A percentile compares a stretch with the other conserved stretches of the same genome.
These are phyloP conservation scores for Lethocerus indicus DNA, from an alignment of 1,140 invertebrate species.

Conservation along the genomic window DNA sequence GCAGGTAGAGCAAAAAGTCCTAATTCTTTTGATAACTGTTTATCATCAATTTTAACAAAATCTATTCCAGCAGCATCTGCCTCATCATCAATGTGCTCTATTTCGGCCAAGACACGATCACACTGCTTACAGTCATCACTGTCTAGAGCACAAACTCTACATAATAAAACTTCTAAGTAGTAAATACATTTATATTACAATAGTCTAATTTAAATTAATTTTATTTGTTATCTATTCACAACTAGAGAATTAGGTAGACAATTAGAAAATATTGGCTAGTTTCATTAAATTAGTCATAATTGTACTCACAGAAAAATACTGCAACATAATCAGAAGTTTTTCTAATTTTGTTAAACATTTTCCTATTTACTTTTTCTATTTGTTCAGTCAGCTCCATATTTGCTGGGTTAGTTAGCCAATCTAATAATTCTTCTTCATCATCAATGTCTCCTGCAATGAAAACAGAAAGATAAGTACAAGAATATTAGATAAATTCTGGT, in stretches of 20 bases:
- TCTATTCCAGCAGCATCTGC: conserved; percentile 83
- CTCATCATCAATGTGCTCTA: conserved; percentile 88
- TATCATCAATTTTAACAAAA: conserved; percentile 84
- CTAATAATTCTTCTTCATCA: conserved; percentile 83
- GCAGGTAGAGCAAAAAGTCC: conserved; percentile 79
- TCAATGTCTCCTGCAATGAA: conserved; percentile 49
- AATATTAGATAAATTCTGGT: neutral
- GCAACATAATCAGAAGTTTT: conserved; percentile 84
- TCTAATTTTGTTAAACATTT: conserved; percentile 85
- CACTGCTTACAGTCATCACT: conserved; percentile 90
- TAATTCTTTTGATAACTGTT: conserved; percentile 65
- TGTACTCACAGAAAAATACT: conserved; percentile 89
- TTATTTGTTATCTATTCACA: neutral
- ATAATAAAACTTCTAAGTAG: conserved; percentile 21
- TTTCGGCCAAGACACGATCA: conserved; percentile 65
- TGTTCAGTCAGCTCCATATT: conserved; percentile 90
- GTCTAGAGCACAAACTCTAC: conserved; percentile 81
- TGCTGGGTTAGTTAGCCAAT: conserved; percentile 84
- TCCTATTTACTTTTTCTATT: conserved; percentile 80
- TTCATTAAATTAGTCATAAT: too few species aligned
- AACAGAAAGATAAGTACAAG: neutral
- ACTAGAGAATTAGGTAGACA: neutral
- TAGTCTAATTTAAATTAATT: neutral
- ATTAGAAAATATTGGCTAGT: too few species aligned
- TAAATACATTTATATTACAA: conserved; percentile 4